Evolutionary conservation across 64 coral and sea anemone species (phyloP).

Genomic region (Stichodactyla mertensii): DNA sequence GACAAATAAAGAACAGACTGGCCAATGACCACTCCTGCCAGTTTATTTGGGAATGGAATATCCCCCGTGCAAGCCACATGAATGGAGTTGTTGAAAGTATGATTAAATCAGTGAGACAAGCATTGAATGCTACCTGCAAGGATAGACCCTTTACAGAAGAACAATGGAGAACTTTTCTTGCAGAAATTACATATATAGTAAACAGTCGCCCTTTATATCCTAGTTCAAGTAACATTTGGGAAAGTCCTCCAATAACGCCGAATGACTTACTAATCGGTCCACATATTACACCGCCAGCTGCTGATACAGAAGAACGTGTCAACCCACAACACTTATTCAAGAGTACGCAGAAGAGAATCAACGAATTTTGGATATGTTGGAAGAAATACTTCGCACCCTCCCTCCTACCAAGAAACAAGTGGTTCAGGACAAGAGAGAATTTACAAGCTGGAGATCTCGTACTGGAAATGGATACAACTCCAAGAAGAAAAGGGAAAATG

Average conservation of each 20-base stretch:
- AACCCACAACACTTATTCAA: conserved; percentile 7
- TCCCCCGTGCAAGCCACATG: too few relatives aligned
- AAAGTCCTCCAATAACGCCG: conserved; percentile 31
- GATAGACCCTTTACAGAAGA: conserved; percentile 17
- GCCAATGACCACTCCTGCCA: too few relatives aligned
- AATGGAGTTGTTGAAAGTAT: neutral
- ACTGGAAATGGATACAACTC: conserved; percentile 20
- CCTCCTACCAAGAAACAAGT: conserved; percentile 21
- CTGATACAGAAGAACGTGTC: conserved; percentile 11
- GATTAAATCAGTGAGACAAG: conserved; percentile 34
- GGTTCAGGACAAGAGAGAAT: conserved; percentile 11
- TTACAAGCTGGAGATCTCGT: conserved; percentile 16
- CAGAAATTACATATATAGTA: conserved; percentile 26
- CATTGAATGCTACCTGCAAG: conserved; percentile 28
- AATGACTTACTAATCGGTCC: conserved; percentile 30
- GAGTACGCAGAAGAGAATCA: conserved; percentile 29
- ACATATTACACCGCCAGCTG: neutral
- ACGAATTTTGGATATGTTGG: conserved; percentile 27
- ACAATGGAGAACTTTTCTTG: conserved; percentile 27
- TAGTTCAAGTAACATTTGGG: conserved; percentile 41
- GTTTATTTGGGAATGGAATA: too few relatives aligned
- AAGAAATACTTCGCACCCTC: conserved; percentile 21
- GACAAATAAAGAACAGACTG: too few relatives aligned
- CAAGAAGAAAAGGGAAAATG: conserved; percentile 45
- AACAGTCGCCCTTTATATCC: conserved; percentile 36